Evolutionary conservation across 2,113 vertebrate genomes (phyloP).

Genomic region (Rhabdornis inornatus): DNA sequence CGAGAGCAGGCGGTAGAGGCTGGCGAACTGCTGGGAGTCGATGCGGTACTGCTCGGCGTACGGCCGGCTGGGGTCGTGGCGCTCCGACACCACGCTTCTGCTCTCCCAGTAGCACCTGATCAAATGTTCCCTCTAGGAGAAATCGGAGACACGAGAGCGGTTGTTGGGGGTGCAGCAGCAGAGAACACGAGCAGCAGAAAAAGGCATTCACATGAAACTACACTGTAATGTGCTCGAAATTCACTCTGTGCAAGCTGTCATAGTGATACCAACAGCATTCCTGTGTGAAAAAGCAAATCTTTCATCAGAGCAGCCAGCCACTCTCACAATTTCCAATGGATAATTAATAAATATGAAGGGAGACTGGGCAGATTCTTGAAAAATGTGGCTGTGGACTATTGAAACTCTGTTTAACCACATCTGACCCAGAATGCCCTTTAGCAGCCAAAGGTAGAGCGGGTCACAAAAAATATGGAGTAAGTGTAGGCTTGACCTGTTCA

Average conservation of each 20-base stretch:
- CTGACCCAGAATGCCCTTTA: background rate
- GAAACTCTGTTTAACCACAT: background rate
- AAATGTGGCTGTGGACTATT: background rate
- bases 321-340: background rate
- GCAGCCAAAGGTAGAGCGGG: background rate
- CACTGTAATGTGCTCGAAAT: background rate
- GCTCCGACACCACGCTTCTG: slow-evolving; percentile 11
- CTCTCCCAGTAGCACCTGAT: slow-evolving; percentile 90
- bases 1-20: slow-evolving; percentile 81
- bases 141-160: background rate
- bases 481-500: background rate
- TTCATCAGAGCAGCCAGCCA: background rate
- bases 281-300: background rate
- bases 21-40: slow-evolving; percentile 84
- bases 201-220: background rate
- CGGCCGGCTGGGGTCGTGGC: slow-evolving; percentile 76
- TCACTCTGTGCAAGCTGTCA: background rate
- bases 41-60: slow-evolving; percentile 88
- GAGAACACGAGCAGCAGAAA: background rate
- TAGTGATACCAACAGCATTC: background rate
- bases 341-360: background rate
- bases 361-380: background rate
- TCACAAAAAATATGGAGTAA: background rate
- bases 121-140: slow-evolving; percentile 85
- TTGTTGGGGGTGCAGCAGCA: background rate